Percentiles rank a stretch among this genome's conserved stretches.
Evolutionary conservation across 1,140 invertebrate species (phyloP).

Genomic region (Drosophila baimaii): DNA sequence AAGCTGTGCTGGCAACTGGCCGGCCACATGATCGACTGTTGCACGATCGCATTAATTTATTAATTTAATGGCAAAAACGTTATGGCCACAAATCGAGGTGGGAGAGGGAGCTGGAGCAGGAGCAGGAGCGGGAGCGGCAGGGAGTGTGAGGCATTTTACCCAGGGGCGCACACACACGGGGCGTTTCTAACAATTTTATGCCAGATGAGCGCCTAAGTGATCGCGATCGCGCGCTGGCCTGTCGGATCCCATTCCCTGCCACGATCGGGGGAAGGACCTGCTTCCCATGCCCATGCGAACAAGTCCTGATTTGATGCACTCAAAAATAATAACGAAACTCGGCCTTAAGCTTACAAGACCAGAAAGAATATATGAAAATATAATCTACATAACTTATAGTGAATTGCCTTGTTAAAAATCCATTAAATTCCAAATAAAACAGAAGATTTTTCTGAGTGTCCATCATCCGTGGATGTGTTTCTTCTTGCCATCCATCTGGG

Average conservation of each 20-base stretch:
- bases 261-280: conserved; percentile 14
- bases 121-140: background rate
- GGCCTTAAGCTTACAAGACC: too few relatives aligned
- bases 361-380: background rate
- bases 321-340: background rate
- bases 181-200: conserved; percentile 84
- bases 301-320: conserved; percentile 15
- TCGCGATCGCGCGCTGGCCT: conserved; percentile 69
- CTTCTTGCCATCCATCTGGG: conserved; percentile 28
- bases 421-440: too few relatives aligned
- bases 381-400: background rate
- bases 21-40: conserved; percentile 54
- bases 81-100: conserved; percentile 47
- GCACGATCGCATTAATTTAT: conserved; percentile 84
- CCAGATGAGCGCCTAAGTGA: conserved; percentile 83
- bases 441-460: conserved; percentile 7
- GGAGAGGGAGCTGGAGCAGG: conserved; percentile 6
- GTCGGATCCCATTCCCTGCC: conserved; percentile 23
- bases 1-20: conserved; percentile 22
- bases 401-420: background rate
- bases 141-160: conserved; percentile 18
- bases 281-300: conserved; percentile 24
- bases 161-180: conserved; percentile 70
- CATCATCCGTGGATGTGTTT: conserved; percentile 16
- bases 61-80: conserved; percentile 84